Conservation (phyloP, 2,113 vertebrate genomes). For the Antennarius striatus region DNA sequence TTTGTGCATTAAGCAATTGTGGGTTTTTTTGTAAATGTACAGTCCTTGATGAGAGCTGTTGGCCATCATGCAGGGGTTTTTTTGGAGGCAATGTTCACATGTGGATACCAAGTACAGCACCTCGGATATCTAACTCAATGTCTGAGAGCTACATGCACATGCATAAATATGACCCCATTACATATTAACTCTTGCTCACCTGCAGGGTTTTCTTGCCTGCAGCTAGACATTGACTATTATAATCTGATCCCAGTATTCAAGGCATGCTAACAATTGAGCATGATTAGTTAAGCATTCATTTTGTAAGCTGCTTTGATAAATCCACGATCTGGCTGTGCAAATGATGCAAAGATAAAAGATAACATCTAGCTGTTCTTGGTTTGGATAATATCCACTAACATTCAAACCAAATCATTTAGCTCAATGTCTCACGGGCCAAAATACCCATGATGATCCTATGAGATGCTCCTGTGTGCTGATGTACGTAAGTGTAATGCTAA, state of each 20-base stretch:
- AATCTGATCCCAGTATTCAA: constrained; percentile 37
- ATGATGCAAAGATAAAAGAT: constrained; percentile 59
- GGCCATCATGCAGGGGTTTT: no score
- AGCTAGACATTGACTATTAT: constrained; percentile 29
- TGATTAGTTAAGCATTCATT: constrained; percentile 61
- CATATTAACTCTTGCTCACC: constrained; percentile 33
- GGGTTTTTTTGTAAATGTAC: no score
- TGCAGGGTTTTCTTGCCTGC: constrained; percentile 37
- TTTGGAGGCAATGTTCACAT: no score
- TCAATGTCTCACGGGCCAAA: constrained; percentile 26
- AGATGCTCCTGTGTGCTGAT: constrained; percentile 8
- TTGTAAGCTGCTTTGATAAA: constrained; percentile 63
- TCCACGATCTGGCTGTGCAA: constrained; percentile 24
- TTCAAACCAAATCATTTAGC: constrained; percentile 56
- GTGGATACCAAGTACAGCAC: no score
- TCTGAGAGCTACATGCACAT: neutral
- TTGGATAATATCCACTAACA: constrained; percentile 44
- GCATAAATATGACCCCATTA: neutral
- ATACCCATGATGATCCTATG: constrained; percentile 21
- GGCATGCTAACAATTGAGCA: constrained; percentile 43
- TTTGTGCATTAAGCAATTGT: no score
- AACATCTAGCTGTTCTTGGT: constrained; percentile 36
- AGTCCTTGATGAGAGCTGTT: no score
- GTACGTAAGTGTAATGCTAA: neutral
- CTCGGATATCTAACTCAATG: no score